Percentiles rank a stretch among this genome's conserved stretches.
Evolutionary conservation across 2,797 vertebrate genomes (phyloP).

Genomic region (Gouania willdenowi): DNA sequence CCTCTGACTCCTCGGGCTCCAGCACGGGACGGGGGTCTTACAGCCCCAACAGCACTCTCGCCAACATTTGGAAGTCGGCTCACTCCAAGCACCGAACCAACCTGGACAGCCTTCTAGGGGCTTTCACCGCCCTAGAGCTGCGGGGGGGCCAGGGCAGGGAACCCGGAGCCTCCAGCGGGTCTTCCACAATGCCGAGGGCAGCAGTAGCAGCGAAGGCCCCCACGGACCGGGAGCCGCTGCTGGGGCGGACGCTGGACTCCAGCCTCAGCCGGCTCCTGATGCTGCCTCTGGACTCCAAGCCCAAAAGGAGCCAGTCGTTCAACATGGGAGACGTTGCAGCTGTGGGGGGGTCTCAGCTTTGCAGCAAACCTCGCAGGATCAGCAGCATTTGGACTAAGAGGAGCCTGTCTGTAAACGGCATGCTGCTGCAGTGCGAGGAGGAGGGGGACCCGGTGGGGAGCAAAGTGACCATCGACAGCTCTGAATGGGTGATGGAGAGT

Average conservation of each 20-base stretch:
- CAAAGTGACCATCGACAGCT: constrained; percentile 80
- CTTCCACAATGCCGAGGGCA: neutral
- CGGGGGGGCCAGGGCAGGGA: constrained; percentile 80
- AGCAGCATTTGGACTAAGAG: constrained; percentile 92
- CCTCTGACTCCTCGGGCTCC: constrained; percentile 78
- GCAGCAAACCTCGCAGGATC: constrained; percentile 83
- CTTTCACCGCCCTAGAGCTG: constrained; percentile 88
- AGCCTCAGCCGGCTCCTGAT: constrained; percentile 83
- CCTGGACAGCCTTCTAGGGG: constrained; percentile 88
- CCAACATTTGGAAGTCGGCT: constrained; percentile 81
- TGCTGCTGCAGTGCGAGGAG: constrained; percentile 88
- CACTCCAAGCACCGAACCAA: constrained; percentile 80
- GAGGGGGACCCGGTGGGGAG: constrained; percentile 76
- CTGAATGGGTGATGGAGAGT: constrained; percentile 95
- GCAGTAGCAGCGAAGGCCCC: constrained; percentile 53
- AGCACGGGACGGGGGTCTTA: constrained; percentile 69
- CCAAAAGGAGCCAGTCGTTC: constrained; percentile 91
- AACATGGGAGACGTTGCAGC: constrained; percentile 85
- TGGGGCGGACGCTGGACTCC: constrained; percentile 81
- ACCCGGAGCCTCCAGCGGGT: constrained; percentile 43
- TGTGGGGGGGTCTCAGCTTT: constrained; percentile 48
- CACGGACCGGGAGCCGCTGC: constrained; percentile 87
- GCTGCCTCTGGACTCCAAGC: constrained; percentile 85
- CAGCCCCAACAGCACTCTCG: constrained; percentile 81
- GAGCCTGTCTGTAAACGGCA: constrained; percentile 91